Evolutionary conservation across 2,888 invertebrate genomes (phyloP), one percentile per base, ranked within the genome.

Genomic region (Baccha elongata): DNA sequence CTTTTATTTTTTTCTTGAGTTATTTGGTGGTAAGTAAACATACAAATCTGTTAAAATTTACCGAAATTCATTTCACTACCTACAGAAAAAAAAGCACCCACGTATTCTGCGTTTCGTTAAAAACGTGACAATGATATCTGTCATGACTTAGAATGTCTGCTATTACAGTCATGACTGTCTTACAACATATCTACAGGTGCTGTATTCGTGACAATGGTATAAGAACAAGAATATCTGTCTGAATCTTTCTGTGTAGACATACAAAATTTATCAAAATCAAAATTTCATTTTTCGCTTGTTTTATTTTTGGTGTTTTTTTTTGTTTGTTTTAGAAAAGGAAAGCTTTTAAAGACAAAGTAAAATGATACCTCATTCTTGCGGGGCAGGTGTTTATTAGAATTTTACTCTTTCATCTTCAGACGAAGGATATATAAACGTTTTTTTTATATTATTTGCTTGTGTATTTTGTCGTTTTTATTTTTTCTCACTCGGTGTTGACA

Each of bases 191-290:
- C 60, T 55, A 62, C 68, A 68, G 60, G 52, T 52, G 46, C 15
- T 46, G 68, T 46, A 50, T 67, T 40, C 29, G 44, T 67, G 60
- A 60, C 72, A 44, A 19, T 55, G 67, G 11, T 13, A n/a, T n/a
- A 65, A 67, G 67, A 52, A 60, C 29, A 44, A 62, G 46, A 17
- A 7, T 42, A 8, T 44, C 44, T 19, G 19, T 11, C 10, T 42
- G 1, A 7, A 1, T 42, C 21, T 35, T 2, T 37, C 19, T 53
- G 35, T 1, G 2, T 60, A 32, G 55, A 44, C 50, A 50, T 52
- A 58, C 23, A 69, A 35, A 75, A 65, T 80, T 65, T 69, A 75
- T 75, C 75, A 64, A 74, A 80, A 80, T 75, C 80, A 80, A 68
- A 80, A 75, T 80, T 75, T 74, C 74, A 75, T 80, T 68, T 74